Conservation (phyloP, 2,113 vertebrate species). For the Sarotherodon lohbergeri region DNA sequence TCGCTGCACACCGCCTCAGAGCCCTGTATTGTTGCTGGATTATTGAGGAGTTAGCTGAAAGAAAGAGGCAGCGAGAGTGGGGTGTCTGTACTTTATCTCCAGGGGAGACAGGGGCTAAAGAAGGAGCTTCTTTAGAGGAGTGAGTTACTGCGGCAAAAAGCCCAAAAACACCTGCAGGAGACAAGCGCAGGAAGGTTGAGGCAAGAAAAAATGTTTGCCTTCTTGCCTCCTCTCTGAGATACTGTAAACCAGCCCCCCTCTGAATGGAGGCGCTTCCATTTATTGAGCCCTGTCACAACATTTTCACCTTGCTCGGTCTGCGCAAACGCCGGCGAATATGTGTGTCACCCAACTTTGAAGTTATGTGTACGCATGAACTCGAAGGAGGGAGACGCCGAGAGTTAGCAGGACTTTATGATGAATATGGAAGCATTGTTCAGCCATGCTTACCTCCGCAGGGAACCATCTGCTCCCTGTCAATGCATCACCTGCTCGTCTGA, state of each 20-base stretch:
- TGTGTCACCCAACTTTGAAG: conserved; percentile 27
- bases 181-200: conserved; percentile 2
- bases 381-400: conserved; percentile 48
- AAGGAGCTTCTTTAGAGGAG: conserved; percentile 58
- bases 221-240: neutral
- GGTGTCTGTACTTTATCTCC: conserved; percentile 79
- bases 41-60: conserved; percentile 80
- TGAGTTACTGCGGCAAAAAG: conserved; percentile 50
- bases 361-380: conserved; percentile 32
- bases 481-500: conserved; percentile 98
- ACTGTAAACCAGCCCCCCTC: conserved; percentile 44
- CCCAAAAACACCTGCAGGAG: conserved; percentile 61
- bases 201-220: neutral
- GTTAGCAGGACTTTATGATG: conserved; percentile 81
- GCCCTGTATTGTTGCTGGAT: conserved; percentile 83
- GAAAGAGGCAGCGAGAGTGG: conserved; percentile 40
- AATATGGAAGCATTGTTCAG: conserved; percentile 88
- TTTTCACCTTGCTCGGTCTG: neutral
- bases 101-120: conserved; percentile 60
- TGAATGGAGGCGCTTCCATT: conserved; percentile 37
- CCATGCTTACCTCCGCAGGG: conserved; percentile 90
- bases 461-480: conserved; percentile 99
- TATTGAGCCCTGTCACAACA: conserved; percentile 5
- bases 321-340: neutral
- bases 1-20: conserved; percentile 80